Conservation (phyloP, 1,140 invertebrate genomes). For the Ditylenchus dipsaci region DNA sequence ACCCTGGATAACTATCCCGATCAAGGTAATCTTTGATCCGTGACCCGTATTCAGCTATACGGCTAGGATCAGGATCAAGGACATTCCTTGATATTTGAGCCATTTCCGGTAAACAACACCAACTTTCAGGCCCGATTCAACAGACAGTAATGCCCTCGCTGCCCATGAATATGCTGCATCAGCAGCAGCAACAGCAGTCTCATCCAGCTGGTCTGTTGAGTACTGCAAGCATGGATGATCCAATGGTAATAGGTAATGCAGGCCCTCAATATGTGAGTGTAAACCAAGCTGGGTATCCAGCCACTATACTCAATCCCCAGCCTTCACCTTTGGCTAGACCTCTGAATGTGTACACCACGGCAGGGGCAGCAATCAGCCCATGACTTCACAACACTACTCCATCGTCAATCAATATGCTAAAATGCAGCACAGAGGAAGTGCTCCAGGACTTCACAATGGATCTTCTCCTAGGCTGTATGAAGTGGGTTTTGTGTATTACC, state of each 20-base stretch:
- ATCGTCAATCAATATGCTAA: not conserved
- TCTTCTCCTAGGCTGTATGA: not conserved
- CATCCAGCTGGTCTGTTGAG: not conserved
- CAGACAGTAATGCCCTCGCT: not conserved
- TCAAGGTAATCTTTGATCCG: too few species aligned
- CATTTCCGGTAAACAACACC: too few species aligned
- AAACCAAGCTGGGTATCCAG: not conserved
- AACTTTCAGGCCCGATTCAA: not conserved
- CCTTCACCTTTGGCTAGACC: not conserved
- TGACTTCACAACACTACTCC: not conserved
- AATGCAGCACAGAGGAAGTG: not conserved
- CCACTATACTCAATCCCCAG: not conserved
- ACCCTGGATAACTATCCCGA: too few species aligned
- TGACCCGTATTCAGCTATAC: too few species aligned
- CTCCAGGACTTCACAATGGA: not conserved
- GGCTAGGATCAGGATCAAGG: too few species aligned
- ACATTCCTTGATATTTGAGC: too few species aligned
- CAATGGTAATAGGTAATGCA: not conserved
- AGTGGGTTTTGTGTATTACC: not conserved
- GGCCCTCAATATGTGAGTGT: not conserved
- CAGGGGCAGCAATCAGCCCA: not conserved
- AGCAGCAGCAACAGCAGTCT: not conserved
- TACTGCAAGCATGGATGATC: not conserved
- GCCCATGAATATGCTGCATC: not conserved
- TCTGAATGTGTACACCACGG: not conserved